Evolutionary conservation across 2,797 vertebrate species (phyloP).

Genomic region (Cuculus canorus): DNA sequence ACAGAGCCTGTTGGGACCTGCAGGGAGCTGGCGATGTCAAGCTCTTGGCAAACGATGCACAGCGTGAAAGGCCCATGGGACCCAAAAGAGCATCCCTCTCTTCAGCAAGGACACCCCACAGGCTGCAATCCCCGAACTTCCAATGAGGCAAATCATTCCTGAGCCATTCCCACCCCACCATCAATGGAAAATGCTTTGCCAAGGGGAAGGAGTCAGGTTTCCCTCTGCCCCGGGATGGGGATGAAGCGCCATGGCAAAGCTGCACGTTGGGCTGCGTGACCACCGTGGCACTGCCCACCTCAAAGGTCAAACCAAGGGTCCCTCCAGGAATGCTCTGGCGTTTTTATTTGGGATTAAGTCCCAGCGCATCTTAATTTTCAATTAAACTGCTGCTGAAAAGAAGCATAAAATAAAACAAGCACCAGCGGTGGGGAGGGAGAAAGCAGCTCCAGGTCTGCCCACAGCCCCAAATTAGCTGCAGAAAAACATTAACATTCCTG

Average conservation of each 20-base stretch:
- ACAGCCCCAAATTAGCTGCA: background rate
- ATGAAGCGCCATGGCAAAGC: fast-evolving
- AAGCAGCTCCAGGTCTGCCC: background rate
- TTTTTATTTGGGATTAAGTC: conserved; percentile 1
- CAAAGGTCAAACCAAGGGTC: background rate
- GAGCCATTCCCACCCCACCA: background rate
- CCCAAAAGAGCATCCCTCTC: background rate
- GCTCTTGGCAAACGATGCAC: background rate
- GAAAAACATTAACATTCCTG: background rate
- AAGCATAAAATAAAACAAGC: background rate
- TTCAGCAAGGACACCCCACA: fast-evolving
- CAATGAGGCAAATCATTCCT: background rate
- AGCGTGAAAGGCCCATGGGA: fast-evolving
- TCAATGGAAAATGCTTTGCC: background rate
- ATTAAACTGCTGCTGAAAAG: background rate
- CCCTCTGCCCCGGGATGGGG: background rate
- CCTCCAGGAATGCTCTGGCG: background rate
- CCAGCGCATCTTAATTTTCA: conserved; percentile 1
- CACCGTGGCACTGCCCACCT: background rate
- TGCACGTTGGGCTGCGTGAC: fast-evolving
- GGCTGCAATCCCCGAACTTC: background rate
- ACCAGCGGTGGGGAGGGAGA: background rate
- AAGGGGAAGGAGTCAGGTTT: background rate
- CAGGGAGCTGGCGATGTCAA: fast-evolving
- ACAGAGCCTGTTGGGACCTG: background rate